Percentiles rank a stretch among this genome's conserved stretches.
Conservation (phyloP, 2,797 vertebrate species). For the Siniperca obscura region DNA sequence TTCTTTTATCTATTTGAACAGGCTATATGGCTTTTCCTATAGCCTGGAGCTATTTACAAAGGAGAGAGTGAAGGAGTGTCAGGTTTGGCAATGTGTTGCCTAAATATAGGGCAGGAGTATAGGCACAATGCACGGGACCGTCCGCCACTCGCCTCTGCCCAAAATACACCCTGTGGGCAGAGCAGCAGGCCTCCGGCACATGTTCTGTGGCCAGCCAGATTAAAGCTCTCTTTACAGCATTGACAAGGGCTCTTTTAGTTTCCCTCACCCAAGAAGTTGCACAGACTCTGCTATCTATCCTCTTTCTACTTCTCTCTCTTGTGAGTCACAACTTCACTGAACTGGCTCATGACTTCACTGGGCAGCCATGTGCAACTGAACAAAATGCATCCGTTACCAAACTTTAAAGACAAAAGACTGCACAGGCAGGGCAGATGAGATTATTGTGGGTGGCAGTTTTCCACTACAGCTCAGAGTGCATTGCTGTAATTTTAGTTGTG, state of each 20-base stretch:
- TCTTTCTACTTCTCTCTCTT: constrained; percentile 55
- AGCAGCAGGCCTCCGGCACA: constrained; percentile 84
- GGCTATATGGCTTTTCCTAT: constrained; percentile 71
- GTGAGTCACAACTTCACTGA: constrained; percentile 54
- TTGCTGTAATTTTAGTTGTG: constrained; percentile 88
- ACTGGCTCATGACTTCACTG: constrained; percentile 75
- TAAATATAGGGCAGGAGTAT: constrained; percentile 85
- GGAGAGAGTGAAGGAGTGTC: constrained; percentile 75
- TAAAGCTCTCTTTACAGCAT: constrained; percentile 86
- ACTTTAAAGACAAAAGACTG: constrained; percentile 80
- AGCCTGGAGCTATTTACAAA: constrained; percentile 81
- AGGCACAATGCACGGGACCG: constrained; percentile 83
- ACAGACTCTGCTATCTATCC: constrained; percentile 78
- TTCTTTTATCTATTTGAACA: constrained; percentile 63
- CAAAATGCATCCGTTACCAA: constrained; percentile 85
- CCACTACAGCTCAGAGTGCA: constrained; percentile 81
- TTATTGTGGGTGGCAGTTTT: constrained; percentile 87
- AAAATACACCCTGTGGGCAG: constrained; percentile 85
- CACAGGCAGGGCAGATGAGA: constrained; percentile 78
- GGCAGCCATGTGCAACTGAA: constrained; percentile 80
- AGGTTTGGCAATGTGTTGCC: constrained; percentile 74
- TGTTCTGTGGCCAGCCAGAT: constrained; percentile 86
- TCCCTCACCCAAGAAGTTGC: constrained; percentile 83
- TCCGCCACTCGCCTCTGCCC: constrained; percentile 81
- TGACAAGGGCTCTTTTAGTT: constrained; percentile 83